These are phyloP conservation scores for Bucorvus abyssinicus DNA, from an alignment of 2,797 vertebrate species.

Conservation along the genomic window DNA sequence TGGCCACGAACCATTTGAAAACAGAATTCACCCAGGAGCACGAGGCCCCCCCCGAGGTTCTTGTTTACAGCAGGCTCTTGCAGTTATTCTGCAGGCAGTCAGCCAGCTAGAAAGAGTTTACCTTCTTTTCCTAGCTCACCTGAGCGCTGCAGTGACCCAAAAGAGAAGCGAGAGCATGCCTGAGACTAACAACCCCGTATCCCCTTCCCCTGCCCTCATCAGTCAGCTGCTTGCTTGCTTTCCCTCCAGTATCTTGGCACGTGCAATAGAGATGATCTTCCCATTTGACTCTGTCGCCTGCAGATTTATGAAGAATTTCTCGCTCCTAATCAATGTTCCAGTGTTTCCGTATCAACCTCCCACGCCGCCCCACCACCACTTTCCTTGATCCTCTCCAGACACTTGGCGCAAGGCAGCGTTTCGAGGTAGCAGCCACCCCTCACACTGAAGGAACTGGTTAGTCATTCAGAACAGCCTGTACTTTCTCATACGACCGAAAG, in stretches of 20 bases:
- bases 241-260: not conserved
- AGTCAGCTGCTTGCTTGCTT: too few relatives aligned
- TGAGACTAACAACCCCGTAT: not conserved
- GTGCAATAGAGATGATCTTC: not conserved
- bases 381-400: not conserved
- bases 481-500: not conserved
- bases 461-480: too few relatives aligned
- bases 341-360: too few relatives aligned
- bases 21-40: not conserved
- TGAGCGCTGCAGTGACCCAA: not conserved
- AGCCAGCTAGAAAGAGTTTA: not conserved
- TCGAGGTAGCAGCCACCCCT: not conserved
- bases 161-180: not conserved
- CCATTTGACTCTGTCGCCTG: not conserved
- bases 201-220: not conserved
- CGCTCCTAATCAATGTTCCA: not conserved
- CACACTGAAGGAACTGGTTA: not conserved
- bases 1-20: not conserved
- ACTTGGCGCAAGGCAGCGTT: not conserved
- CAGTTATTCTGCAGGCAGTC: not conserved
- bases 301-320: not conserved
- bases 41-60: not conserved
- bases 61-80: not conserved
- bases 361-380: too few relatives aligned
- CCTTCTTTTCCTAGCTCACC: not conserved